These are phyloP conservation scores for Rattus rattus DNA, from an alignment of 2,113 vertebrate genomes.

Conservation along the genomic window DNA sequence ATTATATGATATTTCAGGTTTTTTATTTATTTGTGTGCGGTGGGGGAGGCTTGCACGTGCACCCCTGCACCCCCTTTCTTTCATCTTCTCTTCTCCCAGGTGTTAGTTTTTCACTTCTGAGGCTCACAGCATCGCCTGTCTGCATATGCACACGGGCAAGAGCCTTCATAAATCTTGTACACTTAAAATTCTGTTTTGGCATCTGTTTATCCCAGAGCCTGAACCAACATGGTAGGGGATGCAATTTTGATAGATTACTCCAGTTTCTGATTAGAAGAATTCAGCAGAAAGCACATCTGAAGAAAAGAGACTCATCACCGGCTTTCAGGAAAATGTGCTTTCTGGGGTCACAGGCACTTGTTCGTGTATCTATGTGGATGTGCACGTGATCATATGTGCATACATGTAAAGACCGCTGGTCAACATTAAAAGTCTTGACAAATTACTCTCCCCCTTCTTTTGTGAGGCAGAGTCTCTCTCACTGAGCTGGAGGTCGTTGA, in stretches of 20 bases:
- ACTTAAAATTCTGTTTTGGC: constrained; percentile 8
- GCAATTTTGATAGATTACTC: background rate
- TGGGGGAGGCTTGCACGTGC: background rate
- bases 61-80: fast-evolving
- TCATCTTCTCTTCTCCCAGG: background rate
- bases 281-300: background rate
- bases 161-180: background rate
- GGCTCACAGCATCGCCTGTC: background rate
- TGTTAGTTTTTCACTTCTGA: background rate
- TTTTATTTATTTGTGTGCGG: background rate
- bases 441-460: background rate
- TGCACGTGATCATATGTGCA: background rate
- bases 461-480: background rate
- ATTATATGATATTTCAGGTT: background rate
- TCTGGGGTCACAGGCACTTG: background rate
- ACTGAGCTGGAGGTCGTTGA: background rate
- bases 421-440: background rate
- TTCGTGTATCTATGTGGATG: background rate
- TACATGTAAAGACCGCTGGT: background rate
- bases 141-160: background rate
- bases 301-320: background rate
- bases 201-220: constrained; percentile 17
- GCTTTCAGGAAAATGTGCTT: background rate
- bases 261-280: constrained; percentile 18
- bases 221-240: background rate